phyloP scores from a whole-genome alignment of 1,140 invertebrate genomes.

The Brachionus sp. region DNA sequence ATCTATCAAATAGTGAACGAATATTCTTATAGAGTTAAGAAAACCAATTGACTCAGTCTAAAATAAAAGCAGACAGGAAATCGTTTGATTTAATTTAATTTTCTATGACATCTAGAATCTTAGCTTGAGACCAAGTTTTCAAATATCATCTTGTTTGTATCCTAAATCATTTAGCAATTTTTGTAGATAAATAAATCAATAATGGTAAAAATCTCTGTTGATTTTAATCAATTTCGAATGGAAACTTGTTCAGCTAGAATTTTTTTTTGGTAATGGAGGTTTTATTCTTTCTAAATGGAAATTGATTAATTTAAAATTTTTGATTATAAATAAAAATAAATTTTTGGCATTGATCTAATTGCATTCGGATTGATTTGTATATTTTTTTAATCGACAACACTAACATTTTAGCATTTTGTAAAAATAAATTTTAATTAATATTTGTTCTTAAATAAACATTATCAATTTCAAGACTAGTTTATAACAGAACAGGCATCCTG shows the following conservation, averaged over 20 bases:
- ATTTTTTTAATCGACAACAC: not conserved
- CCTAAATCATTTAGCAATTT: slow-evolving; percentile 3
- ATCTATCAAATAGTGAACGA: not conserved
- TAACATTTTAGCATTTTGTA: not conserved
- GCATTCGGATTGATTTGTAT: not conserved
- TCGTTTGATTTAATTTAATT: slow-evolving; percentile 7
- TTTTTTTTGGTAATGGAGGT: not conserved
- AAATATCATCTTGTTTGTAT: slow-evolving; percentile 11
- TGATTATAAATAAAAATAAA: not conserved
- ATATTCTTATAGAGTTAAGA: not conserved
- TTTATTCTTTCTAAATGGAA: not conserved
- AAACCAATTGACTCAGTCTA: not conserved
- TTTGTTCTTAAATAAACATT: slow-evolving; percentile 11
- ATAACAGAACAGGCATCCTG: not conserved
- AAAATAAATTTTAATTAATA: slow-evolving; percentile 13
- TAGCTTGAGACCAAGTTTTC: not conserved
- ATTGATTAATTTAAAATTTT: slow-evolving; percentile 22
- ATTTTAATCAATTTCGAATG: not conserved
- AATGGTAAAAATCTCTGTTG: not conserved
- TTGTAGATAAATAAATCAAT: slow-evolving; percentile 38
- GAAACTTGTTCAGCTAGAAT: not conserved
- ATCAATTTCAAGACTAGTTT: not conserved
- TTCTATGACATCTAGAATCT: slow-evolving; percentile 21
- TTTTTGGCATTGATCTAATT: not conserved
- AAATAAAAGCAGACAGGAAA: slow-evolving; percentile 17